phyloP scores from a whole-genome alignment of 2,113 vertebrate genomes.

The Pelecanus crispus region DNA sequence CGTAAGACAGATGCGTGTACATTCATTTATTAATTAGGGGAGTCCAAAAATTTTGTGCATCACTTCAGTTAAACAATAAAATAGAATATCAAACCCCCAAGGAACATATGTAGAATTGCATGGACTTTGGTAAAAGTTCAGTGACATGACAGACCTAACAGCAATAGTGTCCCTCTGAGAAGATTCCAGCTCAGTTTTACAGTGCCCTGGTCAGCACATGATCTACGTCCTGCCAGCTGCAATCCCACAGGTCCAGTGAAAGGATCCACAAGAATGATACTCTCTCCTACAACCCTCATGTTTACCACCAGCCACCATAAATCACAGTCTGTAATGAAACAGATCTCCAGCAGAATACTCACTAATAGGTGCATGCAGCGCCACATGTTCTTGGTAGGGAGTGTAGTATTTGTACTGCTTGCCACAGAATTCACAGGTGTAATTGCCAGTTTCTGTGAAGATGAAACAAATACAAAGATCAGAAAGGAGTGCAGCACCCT shows the following conservation, averaged over 20 bases:
- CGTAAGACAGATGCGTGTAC: not conserved
- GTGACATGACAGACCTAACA: not conserved
- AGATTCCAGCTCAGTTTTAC: not conserved
- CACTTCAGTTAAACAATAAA: not conserved
- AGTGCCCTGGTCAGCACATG: not conserved
- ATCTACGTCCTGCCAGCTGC: not conserved
- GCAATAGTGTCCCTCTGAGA: not conserved
- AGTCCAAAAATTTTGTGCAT: not conserved
- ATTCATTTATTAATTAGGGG: not conserved
- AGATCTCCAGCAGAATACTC: slow-evolving; percentile 63
- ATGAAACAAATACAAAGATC: not conserved
- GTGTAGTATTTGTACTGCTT: slow-evolving; percentile 99
- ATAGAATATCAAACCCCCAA: not conserved
- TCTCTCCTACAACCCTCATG: not conserved
- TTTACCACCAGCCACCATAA: not conserved
- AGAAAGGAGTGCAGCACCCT: not conserved
- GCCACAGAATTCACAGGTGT: slow-evolving; percentile 95
- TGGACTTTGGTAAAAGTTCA: not conserved
- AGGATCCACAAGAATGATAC: not conserved
- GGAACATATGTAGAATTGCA: not conserved
- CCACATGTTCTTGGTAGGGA: slow-evolving; percentile 97
- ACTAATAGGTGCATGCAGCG: slow-evolving; percentile 96
- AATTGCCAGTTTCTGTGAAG: slow-evolving; percentile 92
- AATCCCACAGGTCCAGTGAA: not conserved
- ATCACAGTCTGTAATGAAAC: not conserved